phyloP scores from a whole-genome alignment of 2,113 vertebrate genomes.

The Solea senegalensis region DNA sequence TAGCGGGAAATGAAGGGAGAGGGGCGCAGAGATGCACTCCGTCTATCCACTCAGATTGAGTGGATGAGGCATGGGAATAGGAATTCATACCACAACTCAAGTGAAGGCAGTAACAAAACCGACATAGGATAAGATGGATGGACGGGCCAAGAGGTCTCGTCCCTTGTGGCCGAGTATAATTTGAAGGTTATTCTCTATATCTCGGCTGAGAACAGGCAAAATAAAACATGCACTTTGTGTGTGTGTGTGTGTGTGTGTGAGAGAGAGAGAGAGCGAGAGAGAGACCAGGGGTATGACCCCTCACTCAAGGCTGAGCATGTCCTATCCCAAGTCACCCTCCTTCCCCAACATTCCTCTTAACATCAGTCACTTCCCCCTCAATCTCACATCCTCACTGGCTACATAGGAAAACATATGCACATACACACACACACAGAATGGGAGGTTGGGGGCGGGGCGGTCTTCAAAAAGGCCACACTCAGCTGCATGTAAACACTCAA shows the following conservation, averaged over 20 bases:
- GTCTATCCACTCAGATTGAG: conserved; percentile 26
- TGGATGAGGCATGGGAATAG: conserved; percentile 40
- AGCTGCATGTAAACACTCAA: conserved; percentile 12
- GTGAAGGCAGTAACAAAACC: conserved; percentile 20
- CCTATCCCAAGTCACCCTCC: conserved; percentile 14
- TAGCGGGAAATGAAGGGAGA: conserved; percentile 18
- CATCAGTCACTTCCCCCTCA: conserved; percentile 73
- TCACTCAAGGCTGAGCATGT: conserved; percentile 10
- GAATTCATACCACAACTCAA: conserved; percentile 11
- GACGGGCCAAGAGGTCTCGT: conserved; percentile 10
- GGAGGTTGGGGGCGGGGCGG: background rate
- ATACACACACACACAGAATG: background rate
- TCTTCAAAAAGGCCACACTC: conserved; percentile 10
- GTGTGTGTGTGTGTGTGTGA: conserved; percentile 3
- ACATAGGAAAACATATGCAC: background rate
- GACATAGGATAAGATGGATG: conserved; percentile 14
- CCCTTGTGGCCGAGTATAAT: conserved; percentile 42
- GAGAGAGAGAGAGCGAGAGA: no score
- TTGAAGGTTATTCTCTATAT: conserved; percentile 49
- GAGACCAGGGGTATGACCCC: conserved; percentile 19
- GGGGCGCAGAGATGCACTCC: conserved; percentile 16
- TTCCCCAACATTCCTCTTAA: conserved; percentile 71
- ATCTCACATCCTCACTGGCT: conserved; percentile 57
- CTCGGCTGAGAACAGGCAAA: conserved; percentile 49
- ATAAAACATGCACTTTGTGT: background rate